A percentile compares a stretch with the other conserved stretches of the same genome.
Conservation (phyloP, 2,797 vertebrate genomes). For the Oceanodroma leucorhoa region DNA sequence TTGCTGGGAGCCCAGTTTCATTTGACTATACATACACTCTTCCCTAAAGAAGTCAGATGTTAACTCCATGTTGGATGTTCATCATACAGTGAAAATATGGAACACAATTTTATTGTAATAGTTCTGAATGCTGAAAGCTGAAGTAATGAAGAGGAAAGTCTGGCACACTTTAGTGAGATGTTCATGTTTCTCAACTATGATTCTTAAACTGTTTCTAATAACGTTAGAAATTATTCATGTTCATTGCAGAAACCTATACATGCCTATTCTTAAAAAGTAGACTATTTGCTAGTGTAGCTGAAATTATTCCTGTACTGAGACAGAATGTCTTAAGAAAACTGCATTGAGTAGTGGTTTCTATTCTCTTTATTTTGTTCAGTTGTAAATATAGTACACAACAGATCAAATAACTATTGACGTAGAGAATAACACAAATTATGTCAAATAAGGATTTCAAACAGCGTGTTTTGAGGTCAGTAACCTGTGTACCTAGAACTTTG, state of each 20-base stretch:
- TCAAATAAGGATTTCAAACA: slow-evolving; percentile 34
- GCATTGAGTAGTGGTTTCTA: background rate
- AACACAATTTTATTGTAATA: background rate
- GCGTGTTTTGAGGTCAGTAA: background rate
- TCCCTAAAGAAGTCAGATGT: background rate
- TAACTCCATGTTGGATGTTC: background rate
- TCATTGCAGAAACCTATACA: background rate
- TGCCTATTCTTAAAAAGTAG: background rate
- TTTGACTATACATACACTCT: background rate
- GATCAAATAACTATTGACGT: slow-evolving; percentile 14
- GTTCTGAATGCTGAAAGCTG: background rate
- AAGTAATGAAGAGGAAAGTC: background rate
- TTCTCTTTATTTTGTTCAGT: background rate
- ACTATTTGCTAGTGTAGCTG: background rate
- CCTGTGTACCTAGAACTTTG: slow-evolving; percentile 32
- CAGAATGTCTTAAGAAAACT: background rate
- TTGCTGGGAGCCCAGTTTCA: background rate
- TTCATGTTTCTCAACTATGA: background rate
- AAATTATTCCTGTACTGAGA: background rate
- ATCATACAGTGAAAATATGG: background rate
- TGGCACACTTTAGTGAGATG: background rate
- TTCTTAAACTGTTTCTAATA: background rate
- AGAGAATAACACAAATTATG: background rate
- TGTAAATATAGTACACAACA: background rate
- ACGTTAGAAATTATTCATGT: background rate